These are phyloP conservation scores for Copidosoma aretas DNA, from an alignment of 2,888 invertebrate genomes.

Conservation along the genomic window DNA sequence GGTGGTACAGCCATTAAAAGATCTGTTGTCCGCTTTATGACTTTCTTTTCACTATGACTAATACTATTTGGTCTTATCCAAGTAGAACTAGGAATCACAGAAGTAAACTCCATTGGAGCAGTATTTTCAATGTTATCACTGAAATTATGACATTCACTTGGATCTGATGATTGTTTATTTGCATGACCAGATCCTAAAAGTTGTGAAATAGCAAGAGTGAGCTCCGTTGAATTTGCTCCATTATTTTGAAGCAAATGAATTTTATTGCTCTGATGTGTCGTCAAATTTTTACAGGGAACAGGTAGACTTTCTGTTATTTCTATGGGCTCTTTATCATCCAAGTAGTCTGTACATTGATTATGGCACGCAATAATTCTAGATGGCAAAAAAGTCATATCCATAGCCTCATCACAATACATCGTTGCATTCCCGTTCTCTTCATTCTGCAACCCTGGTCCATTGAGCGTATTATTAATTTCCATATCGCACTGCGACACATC, in stretches of 20 bases:
- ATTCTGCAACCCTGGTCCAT: background rate
- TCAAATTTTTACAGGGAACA: background rate
- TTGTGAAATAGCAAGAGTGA: conserved; percentile 35
- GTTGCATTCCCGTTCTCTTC: conserved; percentile 17
- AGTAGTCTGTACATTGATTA: conserved; percentile 1
- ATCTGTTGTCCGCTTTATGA: conserved; percentile 19
- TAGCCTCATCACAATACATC: conserved; percentile 35
- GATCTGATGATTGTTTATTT: conserved; percentile 1
- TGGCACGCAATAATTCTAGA: conserved; percentile 16
- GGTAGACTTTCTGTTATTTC: conserved; percentile 38
- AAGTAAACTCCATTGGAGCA: conserved; percentile 25
- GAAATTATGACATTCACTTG: conserved; percentile 4
- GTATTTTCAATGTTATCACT: conserved; percentile 11
- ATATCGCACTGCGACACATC: conserved; percentile 18
- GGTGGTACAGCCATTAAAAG: conserved; percentile 11
- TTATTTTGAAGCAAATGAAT: conserved; percentile 8
- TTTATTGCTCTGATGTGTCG: background rate
- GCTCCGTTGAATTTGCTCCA: conserved; percentile 34
- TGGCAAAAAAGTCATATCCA: conserved; percentile 34
- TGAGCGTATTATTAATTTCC: conserved; percentile 21
- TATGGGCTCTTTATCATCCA: conserved; percentile 11
- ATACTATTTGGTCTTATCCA: conserved; percentile 23
- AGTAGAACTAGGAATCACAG: conserved; percentile 30
- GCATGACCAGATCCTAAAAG: conserved; percentile 15
- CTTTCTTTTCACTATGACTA: conserved; percentile 21